A percentile compares a stretch with the other conserved stretches of the same genome.
Conservation (phyloP, 2,888 invertebrate species). For the Euphydryas editha region DNA sequence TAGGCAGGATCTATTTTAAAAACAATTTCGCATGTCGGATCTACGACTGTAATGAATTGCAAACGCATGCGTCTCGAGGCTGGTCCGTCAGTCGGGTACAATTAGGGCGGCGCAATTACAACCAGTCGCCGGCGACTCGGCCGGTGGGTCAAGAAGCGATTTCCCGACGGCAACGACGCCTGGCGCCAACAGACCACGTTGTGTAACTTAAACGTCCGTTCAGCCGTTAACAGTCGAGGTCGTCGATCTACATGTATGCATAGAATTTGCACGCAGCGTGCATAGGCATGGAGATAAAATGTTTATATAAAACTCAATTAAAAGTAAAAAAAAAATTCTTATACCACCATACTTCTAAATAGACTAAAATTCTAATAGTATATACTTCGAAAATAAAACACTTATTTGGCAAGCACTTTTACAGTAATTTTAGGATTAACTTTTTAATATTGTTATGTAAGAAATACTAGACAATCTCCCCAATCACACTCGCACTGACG, state of each 20-base stretch:
- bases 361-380: too few species aligned
- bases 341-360: too few species aligned
- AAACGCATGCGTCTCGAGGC: conserved; percentile 58
- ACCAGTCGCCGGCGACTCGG: conserved; percentile 68
- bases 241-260: conserved; percentile 66
- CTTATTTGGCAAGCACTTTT: too few species aligned
- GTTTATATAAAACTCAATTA: background rate
- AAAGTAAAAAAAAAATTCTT: background rate
- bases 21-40: conserved; percentile 73
- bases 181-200: conserved; percentile 72
- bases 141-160: conserved; percentile 77
- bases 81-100: conserved; percentile 65
- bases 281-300: conserved; percentile 31
- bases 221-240: conserved; percentile 72
- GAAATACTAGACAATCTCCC: too few species aligned
- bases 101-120: conserved; percentile 80
- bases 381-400: too few species aligned
- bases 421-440: too few species aligned
- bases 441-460: too few species aligned
- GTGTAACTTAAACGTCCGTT: conserved; percentile 75
- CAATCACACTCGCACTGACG: too few species aligned
- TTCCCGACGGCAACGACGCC: conserved; percentile 71
- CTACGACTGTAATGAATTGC: conserved; percentile 70
- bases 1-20: conserved; percentile 71
- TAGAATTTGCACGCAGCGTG: conserved; percentile 33